Base-by-base conservation (phyloP, 2,888 invertebrate species). In the Caenorhabditis sp. region DNA sequence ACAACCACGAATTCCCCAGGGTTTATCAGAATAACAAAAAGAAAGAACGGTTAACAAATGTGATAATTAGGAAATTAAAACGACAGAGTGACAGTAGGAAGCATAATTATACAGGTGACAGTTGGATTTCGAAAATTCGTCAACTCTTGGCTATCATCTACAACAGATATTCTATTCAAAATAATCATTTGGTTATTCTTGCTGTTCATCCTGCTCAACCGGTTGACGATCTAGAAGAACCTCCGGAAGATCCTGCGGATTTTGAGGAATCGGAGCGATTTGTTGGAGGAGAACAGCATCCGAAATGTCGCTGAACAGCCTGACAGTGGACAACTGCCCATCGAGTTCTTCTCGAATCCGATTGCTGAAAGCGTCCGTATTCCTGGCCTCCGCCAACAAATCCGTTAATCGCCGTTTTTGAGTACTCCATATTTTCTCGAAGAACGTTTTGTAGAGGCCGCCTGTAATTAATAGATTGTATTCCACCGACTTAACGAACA, bases 381-480 rank as follows among this genome's bases (percentile, higher is more conserved):
- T 58, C 13, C 24, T 47, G 1, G 77, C 69, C 13, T 11, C n/a
- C 1, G 15, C 44, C 15, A 68, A 56, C 55, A 77, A 20, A 13
- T 47, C 22, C n/a, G 40, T 53, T 35, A 81, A 5, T 2, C 67
- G 65, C 3, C n/a, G 11, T 15, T 67, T 58, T 53, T 74, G 76
- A 2, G 65, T 56, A 4, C 47, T 20, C 81, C 81, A 81, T 13
- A 81, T 70, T n/a, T 64, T 47, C 13, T 70, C 60, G 22, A 81
- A 55, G 24, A 81, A 81, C 3, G 37, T 8, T 60, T 65, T 58
- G 62, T 81, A 81, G 22, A 35, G 28, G 1, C 81, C 81, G 32
- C 65, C 81, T 81, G 47, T 51, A 78, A 68, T 32, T 28, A 51
- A 1, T 20, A 13, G 1, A 24, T 50, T 22, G 32, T n/a, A 28